Conservation (phyloP, 2,797 vertebrate genomes). For the Poecile montanus region DNA sequence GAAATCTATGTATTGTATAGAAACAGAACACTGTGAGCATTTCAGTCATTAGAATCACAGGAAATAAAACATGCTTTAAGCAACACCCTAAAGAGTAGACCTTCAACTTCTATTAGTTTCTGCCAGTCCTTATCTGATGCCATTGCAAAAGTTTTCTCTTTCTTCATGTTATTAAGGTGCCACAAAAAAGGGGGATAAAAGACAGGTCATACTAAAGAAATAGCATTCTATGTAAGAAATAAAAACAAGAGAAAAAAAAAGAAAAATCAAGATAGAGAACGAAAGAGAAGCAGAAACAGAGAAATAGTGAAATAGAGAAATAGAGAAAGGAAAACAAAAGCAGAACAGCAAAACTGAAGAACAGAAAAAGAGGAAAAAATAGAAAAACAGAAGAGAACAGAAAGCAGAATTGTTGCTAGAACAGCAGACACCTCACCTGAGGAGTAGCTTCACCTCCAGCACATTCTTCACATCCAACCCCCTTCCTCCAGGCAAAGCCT, state of each 20-base stretch:
- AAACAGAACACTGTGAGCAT: background rate
- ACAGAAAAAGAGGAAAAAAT: background rate
- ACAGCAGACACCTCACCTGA: background rate
- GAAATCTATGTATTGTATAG: background rate
- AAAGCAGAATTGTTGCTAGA: background rate
- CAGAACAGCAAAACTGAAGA: fast-evolving
- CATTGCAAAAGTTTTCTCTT: background rate
- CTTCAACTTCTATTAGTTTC: background rate
- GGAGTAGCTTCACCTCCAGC: background rate
- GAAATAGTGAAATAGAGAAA: background rate
- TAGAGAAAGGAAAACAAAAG: background rate
- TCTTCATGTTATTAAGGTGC: background rate
- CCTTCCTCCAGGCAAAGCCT: background rate
- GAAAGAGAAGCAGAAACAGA: background rate
- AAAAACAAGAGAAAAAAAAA: background rate
- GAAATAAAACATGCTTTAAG: background rate
- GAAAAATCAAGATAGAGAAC: background rate
- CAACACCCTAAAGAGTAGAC: background rate
- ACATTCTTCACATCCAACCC: background rate
- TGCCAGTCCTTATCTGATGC: background rate
- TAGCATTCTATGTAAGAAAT: background rate
- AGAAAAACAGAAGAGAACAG: background rate
- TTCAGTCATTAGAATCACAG: background rate
- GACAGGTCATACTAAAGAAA: background rate
- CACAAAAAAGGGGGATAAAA: background rate